These are phyloP conservation scores for Anoplius nigerrimus DNA, from an alignment of 2,888 invertebrate species.

Conservation along the genomic window DNA sequence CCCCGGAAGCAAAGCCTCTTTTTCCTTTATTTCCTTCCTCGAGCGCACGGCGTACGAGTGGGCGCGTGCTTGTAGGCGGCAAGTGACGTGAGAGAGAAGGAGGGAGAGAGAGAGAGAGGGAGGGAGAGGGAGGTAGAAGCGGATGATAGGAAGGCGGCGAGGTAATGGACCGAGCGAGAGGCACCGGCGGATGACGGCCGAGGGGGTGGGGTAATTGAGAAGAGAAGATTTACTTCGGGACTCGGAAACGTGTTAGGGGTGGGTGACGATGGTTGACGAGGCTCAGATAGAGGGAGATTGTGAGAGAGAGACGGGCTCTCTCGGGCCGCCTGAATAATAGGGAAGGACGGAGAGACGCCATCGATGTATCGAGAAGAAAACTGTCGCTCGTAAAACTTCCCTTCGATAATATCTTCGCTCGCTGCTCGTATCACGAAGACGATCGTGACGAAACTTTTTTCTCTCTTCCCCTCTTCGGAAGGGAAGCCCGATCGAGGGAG, in stretches of 20 bases:
- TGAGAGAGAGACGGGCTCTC: not conserved
- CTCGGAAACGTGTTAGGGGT: conserved; percentile 21
- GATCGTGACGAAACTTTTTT: no score
- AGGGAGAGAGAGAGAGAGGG: conserved; percentile 44
- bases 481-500: not conserved
- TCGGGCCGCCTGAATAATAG: conserved; percentile 19
- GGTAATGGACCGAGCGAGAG: conserved; percentile 64
- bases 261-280: conserved; percentile 58
- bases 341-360: conserved; percentile 13
- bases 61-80: conserved; percentile 17
- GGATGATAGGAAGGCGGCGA: conserved; percentile 56
- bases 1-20: conserved; percentile 9
- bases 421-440: conserved; percentile 10
- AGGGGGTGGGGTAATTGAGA: conserved; percentile 71
- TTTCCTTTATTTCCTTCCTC: conserved; percentile 35
- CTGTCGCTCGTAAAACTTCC: conserved; percentile 57
- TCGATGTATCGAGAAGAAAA: conserved; percentile 50
- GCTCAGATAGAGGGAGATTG: conserved; percentile 57
- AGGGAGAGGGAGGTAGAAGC: conserved; percentile 40
- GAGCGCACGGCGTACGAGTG: not conserved
- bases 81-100: conserved; percentile 39
- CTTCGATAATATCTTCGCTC: conserved; percentile 44
- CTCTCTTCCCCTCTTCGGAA: not conserved
- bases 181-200: conserved; percentile 47
- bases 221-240: conserved; percentile 72